phyloP scores from a whole-genome alignment of 2,888 invertebrate genomes.

The Drosophila kokeensis region DNA sequence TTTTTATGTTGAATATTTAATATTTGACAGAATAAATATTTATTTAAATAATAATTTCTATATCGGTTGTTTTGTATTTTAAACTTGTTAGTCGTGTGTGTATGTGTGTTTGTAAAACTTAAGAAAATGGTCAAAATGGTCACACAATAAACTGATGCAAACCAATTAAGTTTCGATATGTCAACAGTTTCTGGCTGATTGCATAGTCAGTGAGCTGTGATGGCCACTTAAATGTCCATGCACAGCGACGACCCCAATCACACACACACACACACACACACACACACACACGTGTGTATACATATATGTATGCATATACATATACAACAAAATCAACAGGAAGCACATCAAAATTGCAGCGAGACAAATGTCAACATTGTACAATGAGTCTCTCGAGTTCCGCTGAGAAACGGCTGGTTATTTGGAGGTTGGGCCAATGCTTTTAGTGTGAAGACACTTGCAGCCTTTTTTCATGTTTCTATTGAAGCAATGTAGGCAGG shows the following conservation, averaged over 20 bases:
- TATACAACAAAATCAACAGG: not conserved
- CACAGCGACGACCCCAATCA: not conserved
- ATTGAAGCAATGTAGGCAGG: constrained; percentile 56
- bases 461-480: constrained; percentile 54
- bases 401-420: constrained; percentile 5
- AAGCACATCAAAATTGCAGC: not conserved
- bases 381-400: not conserved
- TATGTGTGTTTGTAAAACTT: not conserved
- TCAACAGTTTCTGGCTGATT: constrained; percentile 44
- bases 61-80: not conserved
- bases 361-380: not conserved
- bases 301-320: not conserved
- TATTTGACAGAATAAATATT: not conserved
- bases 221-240: not conserved
- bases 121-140: not conserved
- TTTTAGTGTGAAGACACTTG: constrained; percentile 69
- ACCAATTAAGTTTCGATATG: constrained; percentile 43
- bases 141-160: constrained; percentile 1
- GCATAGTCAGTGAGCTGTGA: constrained; percentile 32
- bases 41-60: not conserved
- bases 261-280: not conserved
- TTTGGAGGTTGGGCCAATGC: constrained; percentile 49
- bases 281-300: not conserved
- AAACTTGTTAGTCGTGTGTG: too few relatives aligned
- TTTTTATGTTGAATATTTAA: not conserved